phyloP scores from a whole-genome alignment of 1,140 invertebrate species.

The Zaprionus tsacasi region DNA sequence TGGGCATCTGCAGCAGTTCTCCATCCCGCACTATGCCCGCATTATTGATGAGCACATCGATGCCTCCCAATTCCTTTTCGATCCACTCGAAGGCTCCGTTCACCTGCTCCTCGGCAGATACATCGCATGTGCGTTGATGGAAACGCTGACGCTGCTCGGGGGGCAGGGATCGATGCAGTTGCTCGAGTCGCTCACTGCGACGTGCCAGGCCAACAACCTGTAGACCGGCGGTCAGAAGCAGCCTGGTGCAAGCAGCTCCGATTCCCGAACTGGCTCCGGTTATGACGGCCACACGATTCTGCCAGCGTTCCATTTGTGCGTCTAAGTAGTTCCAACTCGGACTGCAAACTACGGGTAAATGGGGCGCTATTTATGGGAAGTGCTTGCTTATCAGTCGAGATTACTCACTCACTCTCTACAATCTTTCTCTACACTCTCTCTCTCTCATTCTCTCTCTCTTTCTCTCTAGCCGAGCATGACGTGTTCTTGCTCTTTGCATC shows the following conservation, averaged over 20 bases:
- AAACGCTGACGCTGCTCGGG: conserved; percentile 73
- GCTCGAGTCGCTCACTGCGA: conserved; percentile 68
- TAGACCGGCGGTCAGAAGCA: conserved; percentile 86
- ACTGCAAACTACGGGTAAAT: neutral
- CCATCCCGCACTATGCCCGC: conserved; percentile 86
- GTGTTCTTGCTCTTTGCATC: conserved; percentile 49
- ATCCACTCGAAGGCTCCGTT: conserved; percentile 88
- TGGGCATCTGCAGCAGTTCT: conserved; percentile 76
- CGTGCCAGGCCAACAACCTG: conserved; percentile 85
- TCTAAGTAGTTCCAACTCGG: conserved; percentile 28
- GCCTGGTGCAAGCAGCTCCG: conserved; percentile 85
- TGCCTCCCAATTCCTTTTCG: conserved; percentile 86
- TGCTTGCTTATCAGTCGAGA: conserved; percentile 15
- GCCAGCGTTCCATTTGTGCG: conserved; percentile 85
- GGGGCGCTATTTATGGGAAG: conserved; percentile 12
- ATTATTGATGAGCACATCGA: conserved; percentile 91
- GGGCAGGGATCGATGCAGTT: conserved; percentile 62
- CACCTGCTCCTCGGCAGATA: conserved; percentile 88
- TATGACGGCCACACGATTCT: conserved; percentile 87
- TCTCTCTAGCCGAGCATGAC: conserved; percentile 24
- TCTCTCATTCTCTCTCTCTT: neutral
- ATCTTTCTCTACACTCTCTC: neutral
- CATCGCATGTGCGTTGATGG: conserved; percentile 87
- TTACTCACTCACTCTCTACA: conserved; percentile 1
- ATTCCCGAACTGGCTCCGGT: conserved; percentile 88